Percentiles rank a stretch among this genome's conserved stretches.
Conservation (phyloP, 35 echinoderm and acorn worm genomes). For the Heliocidaris tuberculata region DNA sequence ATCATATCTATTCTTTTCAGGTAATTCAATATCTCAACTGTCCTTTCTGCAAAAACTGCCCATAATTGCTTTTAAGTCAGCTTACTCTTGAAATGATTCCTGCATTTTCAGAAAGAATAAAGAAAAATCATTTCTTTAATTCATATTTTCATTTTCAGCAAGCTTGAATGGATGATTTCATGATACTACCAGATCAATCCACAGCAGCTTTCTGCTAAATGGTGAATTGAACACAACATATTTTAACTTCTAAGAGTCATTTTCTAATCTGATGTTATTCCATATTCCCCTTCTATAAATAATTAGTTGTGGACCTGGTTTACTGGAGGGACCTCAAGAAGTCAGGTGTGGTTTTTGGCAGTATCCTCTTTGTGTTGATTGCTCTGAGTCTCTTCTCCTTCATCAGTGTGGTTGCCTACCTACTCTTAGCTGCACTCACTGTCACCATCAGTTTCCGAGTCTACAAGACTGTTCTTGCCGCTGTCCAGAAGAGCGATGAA, state of each 20-base stretch:
- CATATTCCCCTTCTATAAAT: not conserved
- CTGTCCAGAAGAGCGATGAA: conserved; percentile 98
- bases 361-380: conserved; percentile 80
- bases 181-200: not conserved
- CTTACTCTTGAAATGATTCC: not conserved
- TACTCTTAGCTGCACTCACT: conserved; percentile 87
- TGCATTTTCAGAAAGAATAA: not conserved
- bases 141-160: not conserved
- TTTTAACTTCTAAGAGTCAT: not conserved
- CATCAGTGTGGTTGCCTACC: conserved; percentile 97
- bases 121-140: not conserved
- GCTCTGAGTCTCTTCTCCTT: conserved; percentile 89
- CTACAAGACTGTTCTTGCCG: conserved; percentile 96
- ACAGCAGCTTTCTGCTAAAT: not conserved
- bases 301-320: conserved; percentile 88
- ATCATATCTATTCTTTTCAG: no score
- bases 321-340: conserved; percentile 99
- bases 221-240: not conserved
- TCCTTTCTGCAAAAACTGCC: not conserved
- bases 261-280: not conserved
- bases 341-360: conserved; percentile 80
- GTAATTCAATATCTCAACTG: no score
- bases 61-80: not conserved
- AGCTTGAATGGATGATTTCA: not conserved
- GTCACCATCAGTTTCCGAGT: conserved; percentile 98